A percentile compares a stretch with the other conserved stretches of the same genome.
Evolutionary conservation across 2,113 vertebrate genomes (phyloP).

Genomic region (Festucalex cinctus): DNA sequence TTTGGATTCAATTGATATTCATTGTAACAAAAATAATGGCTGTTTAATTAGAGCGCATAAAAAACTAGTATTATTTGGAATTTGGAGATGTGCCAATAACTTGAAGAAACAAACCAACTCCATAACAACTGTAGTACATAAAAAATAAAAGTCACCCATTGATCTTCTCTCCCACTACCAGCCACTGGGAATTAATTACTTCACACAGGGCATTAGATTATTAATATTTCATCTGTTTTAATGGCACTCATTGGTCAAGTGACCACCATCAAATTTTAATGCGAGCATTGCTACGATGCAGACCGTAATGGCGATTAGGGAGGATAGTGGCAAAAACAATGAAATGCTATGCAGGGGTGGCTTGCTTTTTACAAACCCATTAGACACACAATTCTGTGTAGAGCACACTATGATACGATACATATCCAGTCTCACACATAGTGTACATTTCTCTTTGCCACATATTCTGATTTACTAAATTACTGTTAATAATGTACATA

Average conservation of each 20-base stretch:
- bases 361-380: no score
- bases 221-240: constrained; percentile 71
- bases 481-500: no score
- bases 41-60: constrained; percentile 28
- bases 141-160: constrained; percentile 35
- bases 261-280: constrained; percentile 70
- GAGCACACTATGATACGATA: no score
- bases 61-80: constrained; percentile 8
- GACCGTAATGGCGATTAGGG: constrained; percentile 21
- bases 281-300: neutral
- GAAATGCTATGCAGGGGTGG: neutral
- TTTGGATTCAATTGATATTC: constrained; percentile 7
- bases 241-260: constrained; percentile 56
- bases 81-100: neutral
- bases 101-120: neutral
- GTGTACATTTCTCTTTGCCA: no score
- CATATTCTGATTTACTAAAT: no score
- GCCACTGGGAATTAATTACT: constrained; percentile 69
- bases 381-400: no score
- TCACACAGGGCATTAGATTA: constrained; percentile 60
- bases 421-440: no score
- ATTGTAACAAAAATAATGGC: constrained; percentile 23
- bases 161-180: constrained; percentile 52
- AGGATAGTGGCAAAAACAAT: no score
- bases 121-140: constrained; percentile 31